phyloP scores from a whole-genome alignment of 1,140 invertebrate genomes.

The Laupala kohalensis region DNA sequence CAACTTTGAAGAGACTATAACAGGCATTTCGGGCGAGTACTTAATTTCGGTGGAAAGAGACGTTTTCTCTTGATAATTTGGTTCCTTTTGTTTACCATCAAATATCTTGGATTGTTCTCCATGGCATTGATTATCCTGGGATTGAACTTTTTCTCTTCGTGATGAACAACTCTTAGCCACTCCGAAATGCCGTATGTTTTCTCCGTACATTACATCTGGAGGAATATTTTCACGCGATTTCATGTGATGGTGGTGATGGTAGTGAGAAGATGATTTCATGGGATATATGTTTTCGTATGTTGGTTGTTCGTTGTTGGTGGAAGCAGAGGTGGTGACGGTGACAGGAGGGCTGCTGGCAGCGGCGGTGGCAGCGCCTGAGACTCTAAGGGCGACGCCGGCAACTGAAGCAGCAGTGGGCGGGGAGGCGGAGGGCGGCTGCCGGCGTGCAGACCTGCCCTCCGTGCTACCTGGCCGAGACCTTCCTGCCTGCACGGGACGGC shows the following conservation, averaged over 20 bases:
- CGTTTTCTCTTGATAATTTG: background rate
- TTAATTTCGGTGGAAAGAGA: background rate
- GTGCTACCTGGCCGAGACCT: slow-evolving; percentile 27
- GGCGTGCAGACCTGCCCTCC: slow-evolving; percentile 21
- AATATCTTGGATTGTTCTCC: background rate
- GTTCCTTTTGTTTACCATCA: slow-evolving; percentile 5
- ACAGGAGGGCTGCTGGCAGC: no score
- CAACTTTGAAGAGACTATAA: background rate
- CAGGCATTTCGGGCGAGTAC: background rate
- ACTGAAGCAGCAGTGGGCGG: background rate
- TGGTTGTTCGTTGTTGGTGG: no score
- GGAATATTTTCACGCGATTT: slow-evolving; percentile 20
- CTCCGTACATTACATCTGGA: slow-evolving; percentile 28
- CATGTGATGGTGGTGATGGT: slow-evolving; percentile 2
- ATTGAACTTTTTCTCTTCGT: no score
- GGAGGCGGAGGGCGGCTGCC: slow-evolving; percentile 4
- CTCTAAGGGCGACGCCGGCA: background rate
- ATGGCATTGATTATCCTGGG: no score
- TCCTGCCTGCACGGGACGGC: slow-evolving; percentile 29
- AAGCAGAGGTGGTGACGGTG: background rate
- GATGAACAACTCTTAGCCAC: background rate
- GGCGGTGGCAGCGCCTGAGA: no score
- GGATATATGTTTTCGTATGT: background rate
- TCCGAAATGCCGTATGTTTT: slow-evolving; percentile 21
- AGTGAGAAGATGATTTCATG: background rate